Evolutionary conservation across 2,113 vertebrate species (phyloP).

Genomic region (Ailuropoda melanoleuca): DNA sequence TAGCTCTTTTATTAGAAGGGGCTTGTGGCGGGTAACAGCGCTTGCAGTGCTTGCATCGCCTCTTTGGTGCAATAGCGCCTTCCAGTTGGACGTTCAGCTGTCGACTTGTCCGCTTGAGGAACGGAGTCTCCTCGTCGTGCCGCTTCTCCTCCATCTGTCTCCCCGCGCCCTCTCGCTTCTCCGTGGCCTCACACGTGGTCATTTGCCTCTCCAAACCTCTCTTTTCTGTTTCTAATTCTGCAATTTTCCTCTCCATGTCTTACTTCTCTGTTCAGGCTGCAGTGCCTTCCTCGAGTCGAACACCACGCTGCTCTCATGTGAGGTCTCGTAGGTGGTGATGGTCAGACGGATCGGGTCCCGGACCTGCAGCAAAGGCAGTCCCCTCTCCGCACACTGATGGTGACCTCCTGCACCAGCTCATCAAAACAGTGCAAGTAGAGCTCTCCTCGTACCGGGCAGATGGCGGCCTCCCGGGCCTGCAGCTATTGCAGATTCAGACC

Average conservation of each 20-base stretch:
- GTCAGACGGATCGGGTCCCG: constrained; percentile 94
- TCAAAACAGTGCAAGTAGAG: constrained; percentile 95
- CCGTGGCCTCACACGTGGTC: constrained; percentile 86
- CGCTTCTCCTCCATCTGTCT: constrained; percentile 92
- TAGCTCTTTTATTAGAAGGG: constrained; percentile 68
- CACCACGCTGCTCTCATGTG: constrained; percentile 92
- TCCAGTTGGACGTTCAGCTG: constrained; percentile 96
- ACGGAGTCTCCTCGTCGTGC: constrained; percentile 89
- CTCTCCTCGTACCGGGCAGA: constrained; percentile 93
- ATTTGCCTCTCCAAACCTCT: constrained; percentile 88
- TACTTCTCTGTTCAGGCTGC: constrained; percentile 88
- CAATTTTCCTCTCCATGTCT: constrained; percentile 88
- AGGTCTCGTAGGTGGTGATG: constrained; percentile 88
- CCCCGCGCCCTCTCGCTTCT: constrained; percentile 88
- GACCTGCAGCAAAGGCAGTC: constrained; percentile 91
- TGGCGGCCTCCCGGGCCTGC: constrained; percentile 92
- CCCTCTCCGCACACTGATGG: constrained; percentile 94
- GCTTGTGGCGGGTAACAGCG: background rate
- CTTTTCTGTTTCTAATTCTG: constrained; percentile 89
- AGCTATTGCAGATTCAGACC: constrained; percentile 89
- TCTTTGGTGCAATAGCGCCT: constrained; percentile 87
- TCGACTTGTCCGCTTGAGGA: constrained; percentile 90
- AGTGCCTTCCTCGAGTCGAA: constrained; percentile 94
- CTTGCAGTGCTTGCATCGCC: constrained; percentile 79
- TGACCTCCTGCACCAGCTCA: constrained; percentile 94